Evolutionary conservation across 2,888 invertebrate genomes (phyloP), one percentile per base, ranked within the genome.

Genomic region (Agrochola macilenta): DNA sequence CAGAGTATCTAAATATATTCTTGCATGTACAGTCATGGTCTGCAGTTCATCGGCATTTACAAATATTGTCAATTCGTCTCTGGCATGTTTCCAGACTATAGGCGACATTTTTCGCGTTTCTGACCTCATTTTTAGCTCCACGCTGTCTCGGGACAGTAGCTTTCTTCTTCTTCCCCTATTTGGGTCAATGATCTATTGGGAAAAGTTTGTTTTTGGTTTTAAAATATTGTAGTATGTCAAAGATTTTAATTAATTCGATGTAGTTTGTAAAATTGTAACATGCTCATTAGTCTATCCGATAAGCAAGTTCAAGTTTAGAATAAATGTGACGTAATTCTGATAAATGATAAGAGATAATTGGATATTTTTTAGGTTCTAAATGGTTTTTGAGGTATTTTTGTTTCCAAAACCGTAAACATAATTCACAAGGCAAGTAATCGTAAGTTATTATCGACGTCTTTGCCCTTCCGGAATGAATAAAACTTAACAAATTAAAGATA

Each of bases 41-140:
- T 76, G 83, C 87, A 88, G 93, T 93, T 91, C 91, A 90, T 89
- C 93, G 93, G 92, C 93, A 92, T 93, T 93, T 93, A 90, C 90
- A 89, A 91, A 89, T 89, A 89, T 89, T 89, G 90, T 91, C 89
- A 86, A 86, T 86, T 85, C 81, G 82, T 58, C 76, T 70, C 88
- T 94, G 95, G 95, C 93, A 76, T n/a, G 35, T n/a, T 82, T 93
- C 95, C 95, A 95, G 74, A 80, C 77, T 76, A 82, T 87, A 83
- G 90, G 89, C 88, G 94, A 93, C 95, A 95, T 93, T 93, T 93
- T 95, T 95, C 91, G 93, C 95, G 92, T 79, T 90, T 86, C 84
- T 94, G 95, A 94, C 95, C 95, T 88, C 85, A 90, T 92, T 94
- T 91, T 90, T 88, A 78, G 83, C 90, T 83, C 93, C 95, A 93